phyloP scores from a whole-genome alignment of 2,888 invertebrate species.

The Pterobdella sp. region DNA sequence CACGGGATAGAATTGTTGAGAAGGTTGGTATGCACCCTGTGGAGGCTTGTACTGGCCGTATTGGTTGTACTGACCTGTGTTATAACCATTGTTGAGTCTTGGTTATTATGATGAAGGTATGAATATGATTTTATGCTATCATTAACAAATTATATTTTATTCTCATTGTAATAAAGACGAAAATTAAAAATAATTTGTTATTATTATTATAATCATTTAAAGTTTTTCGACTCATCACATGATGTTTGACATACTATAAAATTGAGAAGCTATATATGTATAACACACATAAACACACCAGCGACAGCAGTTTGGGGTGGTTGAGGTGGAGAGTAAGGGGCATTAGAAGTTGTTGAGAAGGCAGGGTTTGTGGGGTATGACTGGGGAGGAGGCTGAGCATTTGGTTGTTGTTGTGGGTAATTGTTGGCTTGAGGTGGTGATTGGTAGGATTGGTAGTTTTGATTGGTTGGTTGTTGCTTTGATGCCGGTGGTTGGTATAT shows the following conservation, averaged over 20 bases:
- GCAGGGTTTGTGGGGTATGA: not conserved
- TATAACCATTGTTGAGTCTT: not conserved
- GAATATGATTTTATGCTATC: not conserved
- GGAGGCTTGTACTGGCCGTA: constrained; percentile 6
- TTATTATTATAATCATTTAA: too few species aligned
- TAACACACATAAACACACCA: not conserved
- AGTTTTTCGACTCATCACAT: too few species aligned
- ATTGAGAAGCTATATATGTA: not conserved
- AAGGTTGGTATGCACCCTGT: too few species aligned
- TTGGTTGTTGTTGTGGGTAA: not conserved
- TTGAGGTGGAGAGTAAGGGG: not conserved
- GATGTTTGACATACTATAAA: not conserved
- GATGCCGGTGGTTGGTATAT: not conserved
- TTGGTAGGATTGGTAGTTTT: constrained; percentile 1
- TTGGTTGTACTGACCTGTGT: not conserved
- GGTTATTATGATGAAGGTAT: not conserved
- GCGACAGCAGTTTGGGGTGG: constrained; percentile 21
- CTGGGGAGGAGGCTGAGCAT: not conserved
- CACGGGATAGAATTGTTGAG: too few species aligned
- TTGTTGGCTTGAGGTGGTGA: not conserved
- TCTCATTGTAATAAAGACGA: too few species aligned
- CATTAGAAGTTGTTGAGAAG: not conserved
- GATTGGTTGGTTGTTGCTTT: not conserved
- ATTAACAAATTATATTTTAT: too few species aligned
- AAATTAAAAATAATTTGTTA: too few species aligned